phyloP scores from a whole-genome alignment of 2,888 invertebrate species.

The Andrena bicolor region DNA sequence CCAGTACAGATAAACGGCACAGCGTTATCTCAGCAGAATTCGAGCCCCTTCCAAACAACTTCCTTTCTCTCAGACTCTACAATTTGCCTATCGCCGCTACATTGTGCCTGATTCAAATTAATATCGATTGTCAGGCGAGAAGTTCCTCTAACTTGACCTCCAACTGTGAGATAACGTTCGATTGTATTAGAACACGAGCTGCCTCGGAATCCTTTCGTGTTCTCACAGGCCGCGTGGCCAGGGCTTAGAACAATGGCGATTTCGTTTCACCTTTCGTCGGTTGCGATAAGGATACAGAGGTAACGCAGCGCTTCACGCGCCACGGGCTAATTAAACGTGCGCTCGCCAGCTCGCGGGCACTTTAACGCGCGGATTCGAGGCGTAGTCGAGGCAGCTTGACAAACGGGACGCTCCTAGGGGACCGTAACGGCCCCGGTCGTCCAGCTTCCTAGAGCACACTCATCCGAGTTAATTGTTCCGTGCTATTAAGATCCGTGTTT shows the following conservation, averaged over 20 bases:
- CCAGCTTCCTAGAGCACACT: conserved; percentile 53
- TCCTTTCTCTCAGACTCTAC: too few relatives aligned
- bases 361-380: conserved; percentile 44
- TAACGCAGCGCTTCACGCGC: not conserved
- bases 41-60: too few relatives aligned
- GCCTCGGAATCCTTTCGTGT: not conserved
- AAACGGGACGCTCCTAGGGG: conserved; percentile 30
- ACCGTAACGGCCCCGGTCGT: conserved; percentile 30
- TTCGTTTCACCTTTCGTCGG: not conserved
- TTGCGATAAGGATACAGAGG: not conserved
- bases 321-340: conserved; percentile 46
- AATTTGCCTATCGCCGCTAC: too few relatives aligned
- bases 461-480: conserved; percentile 69
- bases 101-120: too few relatives aligned
- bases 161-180: too few relatives aligned
- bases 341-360: not conserved
- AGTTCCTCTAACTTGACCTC: too few relatives aligned
- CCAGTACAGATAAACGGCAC: too few relatives aligned
- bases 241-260: conserved; percentile 5
- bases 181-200: too few relatives aligned
- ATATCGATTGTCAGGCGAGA: too few relatives aligned
- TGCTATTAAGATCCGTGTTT: conserved; percentile 66
- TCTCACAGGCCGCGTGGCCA: not conserved
- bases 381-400: conserved; percentile 22
- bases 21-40: too few relatives aligned